These are phyloP conservation scores for Microtus pennsylvanicus DNA, from an alignment of 2,113 vertebrate species.

Conservation along the genomic window DNA sequence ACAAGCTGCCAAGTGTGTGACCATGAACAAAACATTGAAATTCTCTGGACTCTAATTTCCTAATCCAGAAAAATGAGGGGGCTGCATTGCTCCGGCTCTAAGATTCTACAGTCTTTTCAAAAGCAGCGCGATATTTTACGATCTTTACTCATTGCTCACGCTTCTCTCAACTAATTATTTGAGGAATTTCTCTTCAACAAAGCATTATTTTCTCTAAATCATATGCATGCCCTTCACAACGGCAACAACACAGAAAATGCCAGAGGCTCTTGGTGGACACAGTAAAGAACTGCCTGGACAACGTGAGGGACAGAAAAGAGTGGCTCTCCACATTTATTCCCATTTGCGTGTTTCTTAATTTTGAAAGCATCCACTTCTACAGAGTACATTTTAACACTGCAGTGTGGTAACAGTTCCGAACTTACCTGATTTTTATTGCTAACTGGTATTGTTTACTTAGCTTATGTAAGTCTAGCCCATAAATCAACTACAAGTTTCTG, in stretches of 20 bases:
- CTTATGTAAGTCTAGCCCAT: constrained; percentile 3
- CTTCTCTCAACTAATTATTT: constrained; percentile 62
- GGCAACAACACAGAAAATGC: constrained; percentile 40
- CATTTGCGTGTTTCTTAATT: constrained; percentile 28
- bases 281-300: constrained; percentile 9
- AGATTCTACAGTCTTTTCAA: constrained; percentile 48
- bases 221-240: constrained; percentile 13
- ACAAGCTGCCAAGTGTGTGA: constrained; percentile 62
- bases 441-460: neutral
- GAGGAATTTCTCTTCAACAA: constrained; percentile 67
- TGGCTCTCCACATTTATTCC: neutral
- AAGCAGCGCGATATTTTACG: constrained; percentile 29
- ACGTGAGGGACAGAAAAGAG: neutral
- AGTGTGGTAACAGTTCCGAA: neutral
- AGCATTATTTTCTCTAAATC: constrained; percentile 70
- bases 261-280: constrained; percentile 34
- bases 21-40: constrained; percentile 65
- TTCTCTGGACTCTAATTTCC: constrained; percentile 69
- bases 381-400: neutral
- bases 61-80: constrained; percentile 27
- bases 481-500: neutral
- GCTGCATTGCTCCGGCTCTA: constrained; percentile 23
- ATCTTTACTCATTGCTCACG: constrained; percentile 60
- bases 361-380: constrained; percentile 18
- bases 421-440: constrained; percentile 38